Conservation (phyloP, 2,797 vertebrate genomes). For the Eulemur rubriventer region DNA sequence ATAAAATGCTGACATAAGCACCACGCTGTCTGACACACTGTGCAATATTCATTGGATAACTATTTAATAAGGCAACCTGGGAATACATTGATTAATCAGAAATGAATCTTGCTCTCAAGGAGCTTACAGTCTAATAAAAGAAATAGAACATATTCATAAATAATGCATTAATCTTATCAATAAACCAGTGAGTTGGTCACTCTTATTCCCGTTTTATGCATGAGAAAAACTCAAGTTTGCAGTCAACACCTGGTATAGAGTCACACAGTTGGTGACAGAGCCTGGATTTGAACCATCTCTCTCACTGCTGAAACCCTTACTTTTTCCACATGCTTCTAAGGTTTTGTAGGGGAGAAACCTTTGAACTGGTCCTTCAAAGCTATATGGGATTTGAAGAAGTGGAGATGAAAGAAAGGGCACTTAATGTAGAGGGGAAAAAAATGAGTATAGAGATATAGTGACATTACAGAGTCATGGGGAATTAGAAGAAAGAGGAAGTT, state of each 20-base stretch:
- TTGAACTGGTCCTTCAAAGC: not conserved
- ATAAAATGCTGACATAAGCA: not conserved
- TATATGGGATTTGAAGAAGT: not conserved
- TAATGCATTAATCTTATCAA: not conserved
- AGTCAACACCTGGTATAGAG: not conserved
- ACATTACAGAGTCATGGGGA: not conserved
- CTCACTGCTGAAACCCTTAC: not conserved
- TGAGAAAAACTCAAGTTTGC: not conserved
- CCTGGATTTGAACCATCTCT: not conserved
- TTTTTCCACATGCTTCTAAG: not conserved
- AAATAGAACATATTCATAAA: not conserved
- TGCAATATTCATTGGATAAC: not conserved
- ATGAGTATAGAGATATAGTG: not conserved
- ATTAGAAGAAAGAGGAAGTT: constrained; percentile 35
- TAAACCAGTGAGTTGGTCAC: not conserved
- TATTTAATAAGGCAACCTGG: not conserved
- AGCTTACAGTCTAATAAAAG: not conserved
- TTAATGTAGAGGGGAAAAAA: not conserved
- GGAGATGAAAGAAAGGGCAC: not conserved
- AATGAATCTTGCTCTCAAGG: not conserved
- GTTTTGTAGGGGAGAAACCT: not conserved
- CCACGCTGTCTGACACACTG: not conserved
- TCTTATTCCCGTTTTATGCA: not conserved
- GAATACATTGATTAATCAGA: not conserved
- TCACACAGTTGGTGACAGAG: not conserved